These are phyloP conservation scores for Drosophila basisetae DNA, from an alignment of 2,888 invertebrate genomes.

Conservation along the genomic window DNA sequence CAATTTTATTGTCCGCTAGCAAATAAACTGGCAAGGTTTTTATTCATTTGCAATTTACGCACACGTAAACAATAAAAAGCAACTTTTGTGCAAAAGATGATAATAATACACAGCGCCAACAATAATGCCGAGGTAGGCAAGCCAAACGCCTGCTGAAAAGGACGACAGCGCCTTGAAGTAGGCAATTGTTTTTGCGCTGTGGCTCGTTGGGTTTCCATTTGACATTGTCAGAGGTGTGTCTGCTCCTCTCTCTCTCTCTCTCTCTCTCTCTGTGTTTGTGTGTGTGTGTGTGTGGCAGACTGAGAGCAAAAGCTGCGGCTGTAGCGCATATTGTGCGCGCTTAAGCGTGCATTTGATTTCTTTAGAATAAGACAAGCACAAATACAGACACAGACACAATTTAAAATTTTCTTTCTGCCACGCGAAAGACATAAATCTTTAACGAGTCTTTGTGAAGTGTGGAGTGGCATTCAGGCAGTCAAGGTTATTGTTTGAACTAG, in stretches of 20 bases:
- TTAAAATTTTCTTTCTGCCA: constrained; percentile 61
- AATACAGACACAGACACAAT: constrained; percentile 37
- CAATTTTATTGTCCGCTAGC: constrained; percentile 1
- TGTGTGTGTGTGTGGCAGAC: neutral
- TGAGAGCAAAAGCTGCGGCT: constrained; percentile 11
- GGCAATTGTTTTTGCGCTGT: constrained; percentile 67
- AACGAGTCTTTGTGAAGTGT: constrained; percentile 50
- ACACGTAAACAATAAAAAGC: constrained; percentile 57
- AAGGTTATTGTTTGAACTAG: constrained; percentile 23
- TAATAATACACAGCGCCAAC: constrained; percentile 43
- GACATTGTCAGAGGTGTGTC: constrained; percentile 44
- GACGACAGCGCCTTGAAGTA: constrained; percentile 43
- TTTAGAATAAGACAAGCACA: constrained; percentile 25
- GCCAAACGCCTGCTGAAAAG: constrained; percentile 14
- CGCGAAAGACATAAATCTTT: constrained; percentile 73
- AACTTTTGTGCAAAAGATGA: constrained; percentile 51
- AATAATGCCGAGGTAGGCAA: neutral
- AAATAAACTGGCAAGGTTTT: constrained; percentile 21
- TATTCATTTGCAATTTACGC: constrained; percentile 38
- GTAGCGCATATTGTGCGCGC: constrained; percentile 32
- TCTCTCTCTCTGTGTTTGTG: too few species aligned
- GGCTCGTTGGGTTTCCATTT: constrained; percentile 36
- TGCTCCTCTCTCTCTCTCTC: too few species aligned
- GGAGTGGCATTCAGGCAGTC: constrained; percentile 9
- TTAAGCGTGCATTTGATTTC: constrained; percentile 61